Evolutionary conservation across 2,888 invertebrate genomes (phyloP).

Genomic region (Mycalesis mineus): DNA sequence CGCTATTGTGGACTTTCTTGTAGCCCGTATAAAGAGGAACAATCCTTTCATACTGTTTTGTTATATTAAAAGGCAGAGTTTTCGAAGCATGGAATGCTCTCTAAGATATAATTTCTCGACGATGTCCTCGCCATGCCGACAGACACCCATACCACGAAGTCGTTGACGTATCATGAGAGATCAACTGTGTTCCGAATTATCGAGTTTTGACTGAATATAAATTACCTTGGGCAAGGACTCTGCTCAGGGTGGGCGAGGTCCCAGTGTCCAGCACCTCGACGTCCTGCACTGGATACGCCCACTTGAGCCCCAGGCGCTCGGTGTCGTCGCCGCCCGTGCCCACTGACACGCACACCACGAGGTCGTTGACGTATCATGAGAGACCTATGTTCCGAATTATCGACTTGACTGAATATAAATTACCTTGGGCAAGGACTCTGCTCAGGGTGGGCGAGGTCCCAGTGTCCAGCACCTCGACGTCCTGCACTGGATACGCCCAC

Average conservation of each 20-base stretch:
- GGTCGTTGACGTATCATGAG: no score
- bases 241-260: constrained; percentile 88
- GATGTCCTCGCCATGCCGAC: constrained; percentile 84
- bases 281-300: constrained; percentile 92
- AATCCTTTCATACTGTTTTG: no score
- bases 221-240: constrained; percentile 86
- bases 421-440: constrained; percentile 87
- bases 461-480: constrained; percentile 91
- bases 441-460: constrained; percentile 90
- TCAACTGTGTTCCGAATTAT: no score
- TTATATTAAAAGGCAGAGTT: no score
- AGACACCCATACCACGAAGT: constrained; percentile 93
- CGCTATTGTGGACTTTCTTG: no score
- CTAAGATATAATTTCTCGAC: no score
- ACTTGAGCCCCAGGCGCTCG: constrained; percentile 90
- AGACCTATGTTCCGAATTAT: no score
- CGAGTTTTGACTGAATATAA: no score
- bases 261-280: constrained; percentile 91
- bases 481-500: constrained; percentile 92
- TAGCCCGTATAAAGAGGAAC: no score
- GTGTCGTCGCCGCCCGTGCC: constrained; percentile 82
- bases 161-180: no score
- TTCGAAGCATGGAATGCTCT: no score
- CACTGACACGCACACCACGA: constrained; percentile 93
- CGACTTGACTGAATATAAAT: no score